phyloP scores from a whole-genome alignment of 2,113 vertebrate species.

The Microtus montanus region DNA sequence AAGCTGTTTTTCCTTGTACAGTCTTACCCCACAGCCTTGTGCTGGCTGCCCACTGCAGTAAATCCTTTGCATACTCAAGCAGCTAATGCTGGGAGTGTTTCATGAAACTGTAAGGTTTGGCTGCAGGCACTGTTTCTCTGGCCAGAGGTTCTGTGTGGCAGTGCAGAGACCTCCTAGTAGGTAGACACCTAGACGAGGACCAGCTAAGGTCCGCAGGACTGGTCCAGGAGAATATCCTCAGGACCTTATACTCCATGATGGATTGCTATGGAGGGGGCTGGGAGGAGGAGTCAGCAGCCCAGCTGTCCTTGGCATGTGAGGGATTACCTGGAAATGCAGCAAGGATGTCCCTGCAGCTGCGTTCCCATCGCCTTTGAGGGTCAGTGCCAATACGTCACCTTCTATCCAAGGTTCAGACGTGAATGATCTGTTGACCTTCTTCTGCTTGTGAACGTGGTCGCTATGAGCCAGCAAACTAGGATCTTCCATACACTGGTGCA shows the following conservation, averaged over 20 bases:
- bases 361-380: background rate
- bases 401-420: background rate
- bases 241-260: background rate
- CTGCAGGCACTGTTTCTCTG: background rate
- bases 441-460: background rate
- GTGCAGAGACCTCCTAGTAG: background rate
- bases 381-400: background rate
- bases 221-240: background rate
- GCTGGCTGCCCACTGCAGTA: background rate
- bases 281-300: background rate
- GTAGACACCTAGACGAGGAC: background rate
- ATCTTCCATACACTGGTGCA: background rate
- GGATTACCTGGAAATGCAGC: background rate
- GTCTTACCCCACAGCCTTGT: background rate
- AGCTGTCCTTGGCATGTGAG: background rate
- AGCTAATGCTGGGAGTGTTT: background rate
- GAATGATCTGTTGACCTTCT: background rate
- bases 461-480: background rate
- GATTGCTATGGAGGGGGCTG: background rate
- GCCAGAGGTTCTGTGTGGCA: background rate
- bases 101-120: background rate
- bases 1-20: slow-evolving; percentile 4
- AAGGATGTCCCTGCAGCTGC: background rate
- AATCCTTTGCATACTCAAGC: background rate
- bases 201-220: background rate